phyloP scores from a whole-genome alignment of 2,113 vertebrate genomes.

The Daphoenositta chrysoptera region DNA sequence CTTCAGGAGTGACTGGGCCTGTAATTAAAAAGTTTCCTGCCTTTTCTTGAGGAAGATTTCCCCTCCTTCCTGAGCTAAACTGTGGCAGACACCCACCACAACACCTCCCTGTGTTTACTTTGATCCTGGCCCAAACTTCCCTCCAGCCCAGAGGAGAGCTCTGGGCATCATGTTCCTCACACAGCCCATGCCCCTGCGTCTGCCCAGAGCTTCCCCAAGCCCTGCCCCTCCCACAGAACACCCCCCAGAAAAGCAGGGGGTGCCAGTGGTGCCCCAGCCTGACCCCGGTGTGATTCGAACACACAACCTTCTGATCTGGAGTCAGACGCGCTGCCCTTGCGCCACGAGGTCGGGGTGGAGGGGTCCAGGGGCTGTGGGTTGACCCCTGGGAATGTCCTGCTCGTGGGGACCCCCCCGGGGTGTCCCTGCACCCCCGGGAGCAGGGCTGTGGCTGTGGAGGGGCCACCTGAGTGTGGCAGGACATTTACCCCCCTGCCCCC shows the following conservation, averaged over 20 bases:
- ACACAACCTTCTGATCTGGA: conserved; percentile 54
- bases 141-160: not conserved
- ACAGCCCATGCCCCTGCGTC: rapidly evolving
- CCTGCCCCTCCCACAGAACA: rapidly evolving
- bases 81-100: not conserved
- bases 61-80: too few species aligned
- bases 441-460: not conserved
- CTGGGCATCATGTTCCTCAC: rapidly evolving
- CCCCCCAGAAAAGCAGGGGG: not conserved
- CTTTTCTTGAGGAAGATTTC: too few species aligned
- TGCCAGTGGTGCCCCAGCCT: rapidly evolving
- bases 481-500: too few species aligned
- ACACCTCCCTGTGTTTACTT: not conserved
- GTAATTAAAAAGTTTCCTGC: not conserved
- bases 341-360: not conserved
- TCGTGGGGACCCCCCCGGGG: not conserved
- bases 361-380: rapidly evolving
- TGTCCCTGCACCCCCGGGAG: not conserved
- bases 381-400: rapidly evolving
- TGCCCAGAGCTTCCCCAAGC: not conserved
- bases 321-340: conserved; percentile 31
- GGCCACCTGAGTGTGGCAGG: too few species aligned
- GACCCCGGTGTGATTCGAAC: conserved; percentile 38
- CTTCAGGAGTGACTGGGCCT: not conserved
- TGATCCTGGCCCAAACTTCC: not conserved